Conservation (phyloP, 2,113 vertebrate genomes). For the Grantiella picta region DNA sequence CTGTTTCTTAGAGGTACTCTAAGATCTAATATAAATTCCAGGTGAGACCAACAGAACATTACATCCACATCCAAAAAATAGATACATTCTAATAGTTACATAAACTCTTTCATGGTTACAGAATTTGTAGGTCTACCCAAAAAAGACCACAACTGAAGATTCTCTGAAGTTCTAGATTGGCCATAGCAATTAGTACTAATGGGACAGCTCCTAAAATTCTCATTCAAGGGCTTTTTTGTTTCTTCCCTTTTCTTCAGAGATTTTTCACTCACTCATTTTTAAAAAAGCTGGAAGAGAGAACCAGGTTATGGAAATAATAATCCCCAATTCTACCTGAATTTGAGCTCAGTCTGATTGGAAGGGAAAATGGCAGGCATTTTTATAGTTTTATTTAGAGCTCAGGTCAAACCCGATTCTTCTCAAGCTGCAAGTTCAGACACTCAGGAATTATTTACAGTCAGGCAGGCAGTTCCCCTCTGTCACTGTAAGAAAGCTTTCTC, state of each 20-base stretch:
- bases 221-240: conserved; percentile 45
- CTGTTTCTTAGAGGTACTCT: not conserved
- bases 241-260: conserved; percentile 45
- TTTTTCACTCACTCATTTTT: conserved; percentile 49
- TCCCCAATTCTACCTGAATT: conserved; percentile 32
- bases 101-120: conserved; percentile 14
- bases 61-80: not conserved
- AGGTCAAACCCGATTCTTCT: conserved; percentile 54
- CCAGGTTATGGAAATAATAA: conserved; percentile 38
- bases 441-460: conserved; percentile 55
- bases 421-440: conserved; percentile 53
- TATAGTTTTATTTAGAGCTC: conserved; percentile 56
- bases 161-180: conserved; percentile 16
- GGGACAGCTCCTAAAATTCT: conserved; percentile 9
- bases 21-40: not conserved
- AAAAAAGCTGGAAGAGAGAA: not conserved
- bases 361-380: conserved; percentile 52
- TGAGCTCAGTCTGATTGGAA: conserved; percentile 49
- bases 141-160: conserved; percentile 35
- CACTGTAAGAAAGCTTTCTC: conserved; percentile 42
- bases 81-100: conserved; percentile 23
- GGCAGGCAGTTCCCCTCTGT: conserved; percentile 11
- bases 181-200: conserved; percentile 2
- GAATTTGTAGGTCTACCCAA: conserved; percentile 32
- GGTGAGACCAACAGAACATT: not conserved